Evolutionary conservation across 2,113 vertebrate species (phyloP), one percentile per base, ranked within the genome.

Genomic region (Psilopsiagon aurifrons): DNA sequence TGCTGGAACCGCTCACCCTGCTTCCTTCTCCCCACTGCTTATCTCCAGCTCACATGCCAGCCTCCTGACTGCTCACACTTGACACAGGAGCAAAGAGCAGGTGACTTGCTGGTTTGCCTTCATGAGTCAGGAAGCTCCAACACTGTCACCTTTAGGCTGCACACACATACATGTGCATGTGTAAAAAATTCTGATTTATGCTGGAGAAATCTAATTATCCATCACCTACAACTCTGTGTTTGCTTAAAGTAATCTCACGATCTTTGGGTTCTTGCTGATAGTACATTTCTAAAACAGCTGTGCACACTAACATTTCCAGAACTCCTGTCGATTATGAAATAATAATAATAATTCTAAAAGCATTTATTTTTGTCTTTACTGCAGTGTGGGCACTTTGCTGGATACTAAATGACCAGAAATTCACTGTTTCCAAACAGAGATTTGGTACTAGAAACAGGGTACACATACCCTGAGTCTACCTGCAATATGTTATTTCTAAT

Each of bases 11-110:
- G 27, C 90, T 95, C 9, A 6, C 31, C 62, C 83, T 95, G 85
- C 84, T 91, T 89, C 80, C 49, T 68, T 88, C 68, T 80, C 51
- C 66, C 43, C n/a, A 37, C 44, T 8, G 51, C 46, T 68, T 85
- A 74, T 96, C 90, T 92, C 96, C 60, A n/a, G 92, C 95, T 74
- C 83, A 54, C 79, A 27, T 6, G 2, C 80, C 55, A 87, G 64
- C 41, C 88, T 82, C n/a, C 1, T 46, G 27, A 60, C 51, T 59
- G 75, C 60, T 88, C 86, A 88, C 94, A 86, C 95, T 96, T 74
- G 57, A 76, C 87, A 90, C 8, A 60, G 41, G 96, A 96, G 92
- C 76, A 55, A 96, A 79, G 95, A 97, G 86, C 95, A 97, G 97
- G 91, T 92, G 80, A 93, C 77, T 79, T 55, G 69, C 63, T 7